Evolutionary conservation across 1,140 invertebrate species (phyloP), one percentile per base, ranked within the genome.

Genomic region (Lordiphosa stackelbergi): DNA sequence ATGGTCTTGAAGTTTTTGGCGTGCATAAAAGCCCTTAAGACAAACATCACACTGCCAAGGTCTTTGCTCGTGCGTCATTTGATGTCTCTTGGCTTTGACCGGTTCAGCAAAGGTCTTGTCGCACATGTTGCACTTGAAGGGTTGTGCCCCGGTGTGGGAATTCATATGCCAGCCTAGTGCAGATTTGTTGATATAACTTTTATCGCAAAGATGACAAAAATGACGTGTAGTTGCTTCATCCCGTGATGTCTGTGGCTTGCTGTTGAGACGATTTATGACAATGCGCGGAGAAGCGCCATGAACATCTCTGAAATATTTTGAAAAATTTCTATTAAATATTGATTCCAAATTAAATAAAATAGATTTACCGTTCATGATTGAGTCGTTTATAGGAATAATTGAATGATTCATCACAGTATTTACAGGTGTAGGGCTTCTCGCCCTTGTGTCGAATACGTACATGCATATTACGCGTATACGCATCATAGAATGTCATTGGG

Each of bases 391-490:
- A 66, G 13, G 75, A 62, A 35, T 68, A 68, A 11, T 36, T 48
- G 24, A 75, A 79, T 0, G 62, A 60, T 31, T 81, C 57, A 0
- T 34, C 12, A 16, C 75, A 79, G 42, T 49, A 68, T 1, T 69
- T 56, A 31, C 75, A 79, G 5, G 34, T 9, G 35, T 61, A 79
- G 1, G 75, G 75, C 2, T 58, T 12, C n/a, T 79, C 75, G 2
- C 71, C 75, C 4, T 49, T 58, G n/a, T 79, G 75, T 1, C 59
- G 45, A 5, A 83, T 65, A 2, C 75, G 71, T 4, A 79, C 52
- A 34, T 79, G 75, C 4, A 79, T 79, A 31, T 79, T 79, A 31
- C 71, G 58, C 62, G 75, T 81, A 22, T 81, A 79, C 7, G 75
- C 62, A 35, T 81, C 77, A 31, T 79, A 79, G 34, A 81, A 81